Conservation (phyloP, 1,140 invertebrate species). For the Drosophila kanapiae region DNA sequence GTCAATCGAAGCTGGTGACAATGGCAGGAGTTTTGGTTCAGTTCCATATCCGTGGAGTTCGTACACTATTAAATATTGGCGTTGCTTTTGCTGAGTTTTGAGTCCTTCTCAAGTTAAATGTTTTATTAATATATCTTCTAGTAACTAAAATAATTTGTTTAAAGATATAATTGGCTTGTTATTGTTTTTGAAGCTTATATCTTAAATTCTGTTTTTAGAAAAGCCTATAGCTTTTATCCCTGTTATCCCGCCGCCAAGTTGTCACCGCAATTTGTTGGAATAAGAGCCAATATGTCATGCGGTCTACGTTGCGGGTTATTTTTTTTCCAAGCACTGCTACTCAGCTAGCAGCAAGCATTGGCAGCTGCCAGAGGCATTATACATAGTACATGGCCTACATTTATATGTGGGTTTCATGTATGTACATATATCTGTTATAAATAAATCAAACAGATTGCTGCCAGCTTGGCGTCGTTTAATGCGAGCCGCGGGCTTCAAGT, state of each 20-base stretch:
- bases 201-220: neutral
- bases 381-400: neutral
- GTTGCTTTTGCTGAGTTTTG: neutral
- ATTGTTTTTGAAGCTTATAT: too few relatives aligned
- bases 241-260: slow-evolving; percentile 58
- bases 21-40: neutral
- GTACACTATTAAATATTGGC: neutral
- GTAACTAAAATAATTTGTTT: too few relatives aligned
- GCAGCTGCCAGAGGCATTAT: slow-evolving; percentile 21
- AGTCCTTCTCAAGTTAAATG: neutral
- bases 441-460: slow-evolving; percentile 73
- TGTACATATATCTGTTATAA: slow-evolving; percentile 61
- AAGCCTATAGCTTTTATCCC: neutral
- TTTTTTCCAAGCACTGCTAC: slow-evolving; percentile 38
- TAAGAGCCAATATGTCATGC: slow-evolving; percentile 82
- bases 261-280: slow-evolving; percentile 81
- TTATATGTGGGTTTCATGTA: slow-evolving; percentile 7
- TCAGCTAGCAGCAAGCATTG: slow-evolving; percentile 12
- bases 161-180: too few relatives aligned
- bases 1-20: slow-evolving; percentile 66
- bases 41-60: too few relatives aligned
- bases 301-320: slow-evolving; percentile 69
- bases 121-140: neutral
- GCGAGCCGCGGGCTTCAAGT: slow-evolving; percentile 51
- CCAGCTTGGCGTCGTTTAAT: slow-evolving; percentile 63